Base-by-base conservation (phyloP, 2,797 vertebrate genomes). In the Psittacula echo region DNA sequence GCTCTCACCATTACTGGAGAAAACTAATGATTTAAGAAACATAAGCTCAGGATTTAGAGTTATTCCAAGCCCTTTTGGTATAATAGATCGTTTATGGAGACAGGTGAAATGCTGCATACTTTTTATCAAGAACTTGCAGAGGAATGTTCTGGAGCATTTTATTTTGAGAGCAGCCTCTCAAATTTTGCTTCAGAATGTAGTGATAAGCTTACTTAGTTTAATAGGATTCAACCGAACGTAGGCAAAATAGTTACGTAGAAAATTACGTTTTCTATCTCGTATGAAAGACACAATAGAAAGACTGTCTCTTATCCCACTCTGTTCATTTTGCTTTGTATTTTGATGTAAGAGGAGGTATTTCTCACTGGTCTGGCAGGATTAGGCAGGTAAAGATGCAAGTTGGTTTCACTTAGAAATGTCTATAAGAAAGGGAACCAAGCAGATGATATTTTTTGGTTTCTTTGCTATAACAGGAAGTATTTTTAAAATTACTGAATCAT, bases 11-110 rank as follows among this genome's bases (percentile, higher is more conserved):
- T 22, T 67, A 41, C 27, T 45, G 48, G 26, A 67, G 67, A 56
- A 90, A 95, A 85, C 29, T 44, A 56, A 34, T 87, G 23, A 83
- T 87, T 93, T 89, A 93, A 89, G 84, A 76, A 92, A 48, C 23
- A 79, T 37, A 48, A 79, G 30, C 42, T 79, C 30, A 67, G n/a
- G 30, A 56, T 45, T 89, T 84, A 67, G 66, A 75, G 51, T 73
- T 79, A 45, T 56, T 88, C n/a, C 56, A 29, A 85, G 20, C 7
- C 4, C 29, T 66, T 88, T 81, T 70, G 70, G 13, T 82, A 13
- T 66, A 73, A 56, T 48, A 79, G 58, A 32, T 85, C 0, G 0
- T 1, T 4, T 91, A 95, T 48, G 66, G 60, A 82, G 60, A n/a
- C 41, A 64, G 17, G n/a, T 75, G 22, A 89, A 92, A 74, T 56